phyloP scores from a whole-genome alignment of 2,888 invertebrate species.

The Lasioglossum morio region DNA sequence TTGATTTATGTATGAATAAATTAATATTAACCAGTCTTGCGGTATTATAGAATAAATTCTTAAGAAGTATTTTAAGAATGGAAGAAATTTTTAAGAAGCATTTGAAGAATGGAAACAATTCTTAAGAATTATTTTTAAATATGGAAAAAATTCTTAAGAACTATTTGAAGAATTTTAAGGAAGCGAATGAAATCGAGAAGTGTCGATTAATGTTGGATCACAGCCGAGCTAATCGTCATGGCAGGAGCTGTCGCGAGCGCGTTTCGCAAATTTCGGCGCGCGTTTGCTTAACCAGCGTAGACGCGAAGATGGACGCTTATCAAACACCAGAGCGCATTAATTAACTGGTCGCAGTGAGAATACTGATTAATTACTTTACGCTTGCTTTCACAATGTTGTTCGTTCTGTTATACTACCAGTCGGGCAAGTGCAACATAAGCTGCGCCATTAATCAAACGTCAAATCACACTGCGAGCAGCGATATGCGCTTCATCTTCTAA shows the following conservation, averaged over 20 bases:
- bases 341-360: slow-evolving; percentile 25
- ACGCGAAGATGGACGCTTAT: not conserved
- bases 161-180: too few relatives aligned
- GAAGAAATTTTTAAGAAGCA: too few relatives aligned
- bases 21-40: too few relatives aligned
- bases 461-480: slow-evolving; percentile 26
- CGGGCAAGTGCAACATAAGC: slow-evolving; percentile 30
- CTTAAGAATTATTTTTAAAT: too few relatives aligned
- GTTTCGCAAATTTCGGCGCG: not conserved
- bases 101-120: too few relatives aligned
- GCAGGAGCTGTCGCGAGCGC: not conserved
- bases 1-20: too few relatives aligned
- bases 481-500: slow-evolving; percentile 36
- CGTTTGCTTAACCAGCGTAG: not conserved
- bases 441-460: slow-evolving; percentile 46
- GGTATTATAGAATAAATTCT: too few relatives aligned
- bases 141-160: too few relatives aligned
- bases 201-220: too few relatives aligned
- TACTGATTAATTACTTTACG: slow-evolving; percentile 36
- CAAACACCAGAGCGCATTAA: slow-evolving; percentile 14
- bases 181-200: too few relatives aligned
- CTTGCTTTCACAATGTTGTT: slow-evolving; percentile 26
- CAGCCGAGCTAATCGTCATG: not conserved
- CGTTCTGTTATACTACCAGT: slow-evolving; percentile 22
- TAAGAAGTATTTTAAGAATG: too few relatives aligned